Conservation (phyloP, 2,113 vertebrate species). For the Tachycineta bicolor region DNA sequence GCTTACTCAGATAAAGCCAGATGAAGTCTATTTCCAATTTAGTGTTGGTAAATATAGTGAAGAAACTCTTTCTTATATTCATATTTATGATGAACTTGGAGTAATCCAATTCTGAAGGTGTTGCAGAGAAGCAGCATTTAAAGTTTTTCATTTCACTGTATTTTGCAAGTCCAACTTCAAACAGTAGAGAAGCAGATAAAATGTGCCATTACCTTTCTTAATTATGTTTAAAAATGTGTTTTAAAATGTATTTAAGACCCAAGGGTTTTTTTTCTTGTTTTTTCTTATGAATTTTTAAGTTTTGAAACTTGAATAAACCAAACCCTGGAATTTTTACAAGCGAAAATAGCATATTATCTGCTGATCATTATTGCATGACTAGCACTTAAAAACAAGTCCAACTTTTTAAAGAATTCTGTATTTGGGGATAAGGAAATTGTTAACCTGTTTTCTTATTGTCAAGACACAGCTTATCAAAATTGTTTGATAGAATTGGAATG, state of each 20-base stretch:
- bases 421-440: neutral
- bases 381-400: neutral
- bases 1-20: neutral
- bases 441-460: neutral
- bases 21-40: neutral
- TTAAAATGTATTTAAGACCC: neutral
- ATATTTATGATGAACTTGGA: neutral
- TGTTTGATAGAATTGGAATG: neutral
- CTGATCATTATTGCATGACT: neutral
- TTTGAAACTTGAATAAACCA: neutral
- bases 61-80: neutral
- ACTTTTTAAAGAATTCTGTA: neutral
- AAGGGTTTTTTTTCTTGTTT: accelerated
- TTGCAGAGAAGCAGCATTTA: neutral
- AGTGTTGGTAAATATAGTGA: neutral
- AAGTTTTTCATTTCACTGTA: neutral
- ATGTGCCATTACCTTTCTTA: neutral
- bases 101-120: neutral
- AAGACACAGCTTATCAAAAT: neutral
- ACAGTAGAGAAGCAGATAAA: neutral
- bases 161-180: neutral
- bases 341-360: neutral
- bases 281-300: neutral
- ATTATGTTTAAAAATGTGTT: neutral
- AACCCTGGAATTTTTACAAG: neutral